phyloP scores from a whole-genome alignment of 2,797 vertebrate species.

The Pempheris klunzingeri region DNA sequence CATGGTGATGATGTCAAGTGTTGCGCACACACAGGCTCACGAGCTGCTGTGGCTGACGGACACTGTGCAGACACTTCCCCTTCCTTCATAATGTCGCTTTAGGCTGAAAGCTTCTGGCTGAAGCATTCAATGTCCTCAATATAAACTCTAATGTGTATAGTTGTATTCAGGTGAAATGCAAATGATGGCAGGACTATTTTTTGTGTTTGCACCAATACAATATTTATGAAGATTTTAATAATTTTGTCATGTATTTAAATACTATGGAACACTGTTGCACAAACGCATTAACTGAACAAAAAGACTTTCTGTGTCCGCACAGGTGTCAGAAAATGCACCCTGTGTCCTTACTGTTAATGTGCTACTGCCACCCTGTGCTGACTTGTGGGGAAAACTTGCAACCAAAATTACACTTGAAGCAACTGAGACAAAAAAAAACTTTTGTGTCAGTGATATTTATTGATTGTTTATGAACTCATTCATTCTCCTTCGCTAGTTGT shows the following conservation, averaged over 20 bases:
- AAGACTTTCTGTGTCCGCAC: not conserved
- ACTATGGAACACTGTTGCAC: not conserved
- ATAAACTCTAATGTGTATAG: slow-evolving; percentile 15
- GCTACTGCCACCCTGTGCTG: slow-evolving; percentile 65
- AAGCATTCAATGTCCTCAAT: not conserved
- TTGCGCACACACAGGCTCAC: slow-evolving; percentile 16
- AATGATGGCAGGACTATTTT: slow-evolving; percentile 12
- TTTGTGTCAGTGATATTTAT: not conserved
- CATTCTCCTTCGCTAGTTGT: too few relatives aligned
- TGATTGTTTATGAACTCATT: not conserved
- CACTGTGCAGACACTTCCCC: slow-evolving; percentile 25
- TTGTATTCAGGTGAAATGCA: not conserved
- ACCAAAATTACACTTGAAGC: not conserved
- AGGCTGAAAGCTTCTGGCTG: slow-evolving; percentile 4
- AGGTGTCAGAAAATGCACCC: not conserved
- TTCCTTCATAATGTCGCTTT: slow-evolving; percentile 18
- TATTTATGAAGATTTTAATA: not conserved
- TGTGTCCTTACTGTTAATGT: slow-evolving; percentile 3
- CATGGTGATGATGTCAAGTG: slow-evolving; percentile 1
- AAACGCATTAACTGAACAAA: not conserved
- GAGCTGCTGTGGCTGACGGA: not conserved
- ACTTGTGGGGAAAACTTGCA: rapidly evolving
- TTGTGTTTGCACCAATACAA: not conserved
- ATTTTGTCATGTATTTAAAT: not conserved
- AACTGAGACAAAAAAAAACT: not conserved